Percentiles rank a stretch among this genome's conserved stretches.
Evolutionary conservation across 2,888 invertebrate genomes (phyloP).

Genomic region (Druceiella hillmani): DNA sequence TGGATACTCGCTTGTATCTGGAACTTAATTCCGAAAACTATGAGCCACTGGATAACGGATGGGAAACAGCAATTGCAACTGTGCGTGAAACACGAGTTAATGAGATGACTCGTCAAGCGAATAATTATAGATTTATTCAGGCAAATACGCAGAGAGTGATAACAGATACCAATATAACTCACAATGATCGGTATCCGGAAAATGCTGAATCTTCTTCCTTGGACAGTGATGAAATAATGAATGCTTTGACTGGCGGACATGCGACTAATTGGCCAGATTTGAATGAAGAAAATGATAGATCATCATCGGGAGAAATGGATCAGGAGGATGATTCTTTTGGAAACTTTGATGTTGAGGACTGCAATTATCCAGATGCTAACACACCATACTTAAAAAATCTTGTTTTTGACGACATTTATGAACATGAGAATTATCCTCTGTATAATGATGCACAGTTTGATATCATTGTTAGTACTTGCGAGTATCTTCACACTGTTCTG

Average conservation of each 20-base stretch:
- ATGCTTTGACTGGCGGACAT: constrained; percentile 35
- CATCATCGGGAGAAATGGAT: neutral
- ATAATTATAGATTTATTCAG: too few species aligned
- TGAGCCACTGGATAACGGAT: too few species aligned
- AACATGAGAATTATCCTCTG: too few species aligned
- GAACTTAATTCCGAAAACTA: too few species aligned
- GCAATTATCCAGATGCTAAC: neutral
- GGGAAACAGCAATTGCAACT: too few species aligned
- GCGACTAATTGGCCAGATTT: constrained; percentile 39
- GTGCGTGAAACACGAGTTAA: too few species aligned
- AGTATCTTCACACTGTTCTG: constrained; percentile 37
- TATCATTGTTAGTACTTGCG: too few species aligned
- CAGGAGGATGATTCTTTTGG: neutral
- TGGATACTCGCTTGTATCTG: too few species aligned
- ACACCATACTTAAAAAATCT: neutral
- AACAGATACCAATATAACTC: constrained; percentile 45
- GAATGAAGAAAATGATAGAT: constrained; percentile 31
- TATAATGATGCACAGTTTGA: too few species aligned
- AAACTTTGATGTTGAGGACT: neutral
- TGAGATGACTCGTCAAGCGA: too few species aligned
- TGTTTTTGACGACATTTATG: neutral
- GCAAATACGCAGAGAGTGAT: too few species aligned
- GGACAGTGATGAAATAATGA: constrained; percentile 39
- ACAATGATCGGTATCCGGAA: constrained; percentile 43
- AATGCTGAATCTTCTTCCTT: constrained; percentile 29